Conservation (phyloP, 1,140 invertebrate species). For the Leptonema lineaticorne region DNA sequence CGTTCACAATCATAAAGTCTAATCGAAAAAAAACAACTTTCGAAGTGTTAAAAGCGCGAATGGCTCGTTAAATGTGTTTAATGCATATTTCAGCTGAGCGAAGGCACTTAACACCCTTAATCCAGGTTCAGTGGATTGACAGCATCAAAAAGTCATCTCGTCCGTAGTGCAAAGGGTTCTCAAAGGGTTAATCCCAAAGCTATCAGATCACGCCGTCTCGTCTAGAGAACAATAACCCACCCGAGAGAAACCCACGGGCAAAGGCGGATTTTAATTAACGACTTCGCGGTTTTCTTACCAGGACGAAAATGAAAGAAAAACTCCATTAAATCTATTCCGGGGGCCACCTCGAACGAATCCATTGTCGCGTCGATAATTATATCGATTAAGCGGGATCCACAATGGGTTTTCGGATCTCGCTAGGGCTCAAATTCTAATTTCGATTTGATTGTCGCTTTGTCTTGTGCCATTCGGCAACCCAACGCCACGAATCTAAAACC, state of each 20-base stretch:
- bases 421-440: slow-evolving; percentile 26
- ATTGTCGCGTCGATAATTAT: slow-evolving; percentile 29
- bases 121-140: too few species aligned
- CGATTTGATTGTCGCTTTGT: slow-evolving; percentile 27
- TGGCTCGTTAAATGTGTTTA: too few species aligned
- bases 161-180: background rate
- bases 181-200: background rate
- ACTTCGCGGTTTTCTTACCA: background rate
- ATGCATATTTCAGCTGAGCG: too few species aligned
- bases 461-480: background rate
- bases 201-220: background rate
- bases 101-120: too few species aligned
- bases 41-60: too few species aligned
- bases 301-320: slow-evolving; percentile 6
- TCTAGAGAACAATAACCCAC: background rate
- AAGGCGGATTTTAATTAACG: slow-evolving; percentile 26
- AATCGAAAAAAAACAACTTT: too few species aligned
- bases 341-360: background rate
- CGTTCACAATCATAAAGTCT: too few species aligned
- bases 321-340: slow-evolving; percentile 5
- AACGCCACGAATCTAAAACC: background rate
- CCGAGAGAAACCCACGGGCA: background rate
- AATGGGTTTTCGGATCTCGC: background rate
- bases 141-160: background rate
- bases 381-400: slow-evolving; percentile 22